Evolutionary conservation across 1,140 invertebrate genomes (phyloP).

Genomic region (Alviniconcha marisindica): DNA sequence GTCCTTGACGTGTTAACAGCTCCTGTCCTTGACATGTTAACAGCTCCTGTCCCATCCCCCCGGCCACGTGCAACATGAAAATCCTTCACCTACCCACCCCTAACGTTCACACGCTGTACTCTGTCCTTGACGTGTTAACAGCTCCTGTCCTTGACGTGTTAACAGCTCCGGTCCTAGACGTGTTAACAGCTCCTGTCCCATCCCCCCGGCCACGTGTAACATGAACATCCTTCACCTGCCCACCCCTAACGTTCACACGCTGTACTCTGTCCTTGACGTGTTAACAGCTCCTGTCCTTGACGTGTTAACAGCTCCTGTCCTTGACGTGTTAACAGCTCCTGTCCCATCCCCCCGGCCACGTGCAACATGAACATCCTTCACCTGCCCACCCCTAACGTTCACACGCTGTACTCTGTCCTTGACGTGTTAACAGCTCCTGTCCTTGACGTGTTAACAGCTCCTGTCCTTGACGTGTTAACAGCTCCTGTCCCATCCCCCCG

Average conservation of each 20-base stretch:
- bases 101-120: conserved; percentile 58
- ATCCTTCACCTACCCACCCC: conserved; percentile 45
- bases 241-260: conserved; percentile 55
- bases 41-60: conserved; percentile 65
- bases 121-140: too few species aligned
- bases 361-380: conserved; percentile 58
- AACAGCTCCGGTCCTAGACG: too few species aligned
- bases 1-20: conserved; percentile 47
- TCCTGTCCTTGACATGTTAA: too few species aligned
- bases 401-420: conserved; percentile 49
- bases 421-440: too few species aligned
- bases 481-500: conserved; percentile 63
- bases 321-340: too few species aligned
- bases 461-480: too few species aligned
- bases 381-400: conserved; percentile 54
- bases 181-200: conserved; percentile 70
- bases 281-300: too few species aligned
- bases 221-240: conserved; percentile 48
- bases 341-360: conserved; percentile 55
- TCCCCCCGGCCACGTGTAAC: conserved; percentile 56
- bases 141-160: too few species aligned
- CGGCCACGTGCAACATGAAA: conserved; percentile 57
- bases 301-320: too few species aligned
- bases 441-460: too few species aligned
- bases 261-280: too few species aligned